Percentiles rank a stretch among this genome's conserved stretches.
Evolutionary conservation across 2,797 vertebrate genomes (phyloP).

Genomic region (Limnodromus scolopaceus): DNA sequence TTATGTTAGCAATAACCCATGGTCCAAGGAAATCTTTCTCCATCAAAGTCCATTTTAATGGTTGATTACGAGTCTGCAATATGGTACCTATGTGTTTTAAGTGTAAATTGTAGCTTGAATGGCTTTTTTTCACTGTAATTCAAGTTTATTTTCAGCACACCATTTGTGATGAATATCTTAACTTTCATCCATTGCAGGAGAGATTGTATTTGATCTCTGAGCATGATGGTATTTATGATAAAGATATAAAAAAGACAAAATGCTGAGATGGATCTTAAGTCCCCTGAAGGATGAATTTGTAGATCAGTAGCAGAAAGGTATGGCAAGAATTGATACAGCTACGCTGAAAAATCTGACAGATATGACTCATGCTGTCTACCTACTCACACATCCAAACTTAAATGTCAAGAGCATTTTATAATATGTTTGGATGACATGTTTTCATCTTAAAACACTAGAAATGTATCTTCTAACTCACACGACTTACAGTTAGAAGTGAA

Average conservation of each 20-base stretch:
- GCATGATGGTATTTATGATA: conserved; percentile 3
- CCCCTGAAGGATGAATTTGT: background rate
- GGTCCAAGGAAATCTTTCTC: background rate
- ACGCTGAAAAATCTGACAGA: background rate
- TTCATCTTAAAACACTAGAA: background rate
- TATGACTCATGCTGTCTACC: background rate
- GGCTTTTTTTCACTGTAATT: background rate
- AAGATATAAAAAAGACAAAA: conserved; percentile 9
- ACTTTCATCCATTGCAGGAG: background rate
- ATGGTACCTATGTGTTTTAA: background rate
- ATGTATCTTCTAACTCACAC: background rate
- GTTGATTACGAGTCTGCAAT: background rate
- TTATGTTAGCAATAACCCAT: background rate
- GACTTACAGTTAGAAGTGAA: background rate
- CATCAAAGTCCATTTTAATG: background rate
- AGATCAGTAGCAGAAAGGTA: background rate
- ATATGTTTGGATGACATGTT: background rate
- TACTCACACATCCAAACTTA: conserved; percentile 8
- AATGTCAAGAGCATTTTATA: conserved; percentile 25
- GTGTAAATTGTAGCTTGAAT: background rate
- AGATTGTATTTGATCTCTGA: background rate
- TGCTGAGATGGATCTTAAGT: background rate
- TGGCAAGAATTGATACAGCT: background rate
- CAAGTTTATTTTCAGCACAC: background rate
- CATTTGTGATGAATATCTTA: conserved; percentile 27